phyloP scores from a whole-genome alignment of 2,113 vertebrate genomes.

The Thalassarche chlororhynchos region DNA sequence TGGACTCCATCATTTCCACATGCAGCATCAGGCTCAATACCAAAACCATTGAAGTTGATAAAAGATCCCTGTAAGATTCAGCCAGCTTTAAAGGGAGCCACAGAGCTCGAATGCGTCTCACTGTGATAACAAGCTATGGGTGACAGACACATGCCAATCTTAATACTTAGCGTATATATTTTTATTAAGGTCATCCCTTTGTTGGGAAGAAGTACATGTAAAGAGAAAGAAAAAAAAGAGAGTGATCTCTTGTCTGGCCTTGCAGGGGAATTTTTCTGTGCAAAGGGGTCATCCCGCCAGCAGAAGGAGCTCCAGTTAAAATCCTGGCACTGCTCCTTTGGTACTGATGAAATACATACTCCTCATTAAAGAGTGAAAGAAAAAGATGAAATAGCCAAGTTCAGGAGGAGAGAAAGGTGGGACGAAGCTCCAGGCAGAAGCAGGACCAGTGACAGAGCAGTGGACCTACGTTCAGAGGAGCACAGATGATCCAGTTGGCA shows the following conservation, averaged over 20 bases:
- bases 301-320: conserved; percentile 56
- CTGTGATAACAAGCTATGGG: background rate
- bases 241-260: background rate
- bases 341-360: background rate
- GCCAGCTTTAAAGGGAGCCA: background rate
- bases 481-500: background rate
- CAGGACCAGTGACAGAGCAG: background rate
- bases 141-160: background rate
- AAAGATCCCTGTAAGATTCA: background rate
- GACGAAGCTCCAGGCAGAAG: background rate
- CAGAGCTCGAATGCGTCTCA: rapidly evolving
- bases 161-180: background rate
- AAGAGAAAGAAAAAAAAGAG: background rate
- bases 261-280: background rate
- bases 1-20: background rate
- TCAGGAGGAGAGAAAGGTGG: background rate
- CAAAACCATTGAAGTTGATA: background rate
- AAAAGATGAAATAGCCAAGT: background rate
- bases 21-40: rapidly evolving
- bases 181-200: background rate
- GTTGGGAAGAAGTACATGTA: background rate
- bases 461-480: background rate
- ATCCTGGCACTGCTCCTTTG: background rate
- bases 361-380: background rate
- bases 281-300: background rate